A percentile compares a stretch with the other conserved stretches of the same genome.
Conservation (phyloP, 2,888 invertebrate genomes). For the Melinaea marsaeus region DNA sequence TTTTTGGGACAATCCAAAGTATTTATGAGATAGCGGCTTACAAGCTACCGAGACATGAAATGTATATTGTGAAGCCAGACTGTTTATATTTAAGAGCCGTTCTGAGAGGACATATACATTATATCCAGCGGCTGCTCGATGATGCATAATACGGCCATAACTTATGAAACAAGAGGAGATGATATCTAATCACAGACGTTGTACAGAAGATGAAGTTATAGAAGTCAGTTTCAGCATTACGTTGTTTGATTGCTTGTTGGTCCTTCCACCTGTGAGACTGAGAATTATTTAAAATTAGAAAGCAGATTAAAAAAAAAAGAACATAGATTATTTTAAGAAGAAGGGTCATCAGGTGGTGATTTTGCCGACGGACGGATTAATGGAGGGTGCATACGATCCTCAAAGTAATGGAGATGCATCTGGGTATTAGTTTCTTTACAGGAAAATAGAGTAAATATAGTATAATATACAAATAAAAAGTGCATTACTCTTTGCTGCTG, state of each 20-base stretch:
- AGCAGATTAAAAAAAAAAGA: constrained; percentile 45
- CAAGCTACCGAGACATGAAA: constrained; percentile 31
- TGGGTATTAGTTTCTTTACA: constrained; percentile 47
- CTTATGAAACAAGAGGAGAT: constrained; percentile 29
- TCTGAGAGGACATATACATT: constrained; percentile 19
- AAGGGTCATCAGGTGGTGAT: constrained; percentile 38
- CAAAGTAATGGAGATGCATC: constrained; percentile 64
- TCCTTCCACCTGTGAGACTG: constrained; percentile 37
- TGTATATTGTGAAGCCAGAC: constrained; percentile 23
- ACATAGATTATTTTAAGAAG: constrained; percentile 47
- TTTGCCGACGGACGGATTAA: constrained; percentile 49
- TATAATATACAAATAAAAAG: not conserved
- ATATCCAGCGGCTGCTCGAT: too few relatives aligned
- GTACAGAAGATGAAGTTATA: constrained; percentile 59
- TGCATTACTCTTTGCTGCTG: too few relatives aligned
- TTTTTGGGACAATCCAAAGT: constrained; percentile 29
- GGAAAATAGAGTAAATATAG: too few relatives aligned
- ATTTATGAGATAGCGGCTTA: constrained; percentile 25
- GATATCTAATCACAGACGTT: constrained; percentile 64
- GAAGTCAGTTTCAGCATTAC: constrained; percentile 50
- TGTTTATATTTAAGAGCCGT: constrained; percentile 25
- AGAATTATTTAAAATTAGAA: constrained; percentile 34
- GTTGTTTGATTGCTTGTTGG: constrained; percentile 57
- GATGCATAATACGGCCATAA: too few relatives aligned
- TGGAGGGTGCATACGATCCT: constrained; percentile 66